Evolutionary conservation across 2,888 invertebrate species (phyloP).

Genomic region (Eristalis intricaria): DNA sequence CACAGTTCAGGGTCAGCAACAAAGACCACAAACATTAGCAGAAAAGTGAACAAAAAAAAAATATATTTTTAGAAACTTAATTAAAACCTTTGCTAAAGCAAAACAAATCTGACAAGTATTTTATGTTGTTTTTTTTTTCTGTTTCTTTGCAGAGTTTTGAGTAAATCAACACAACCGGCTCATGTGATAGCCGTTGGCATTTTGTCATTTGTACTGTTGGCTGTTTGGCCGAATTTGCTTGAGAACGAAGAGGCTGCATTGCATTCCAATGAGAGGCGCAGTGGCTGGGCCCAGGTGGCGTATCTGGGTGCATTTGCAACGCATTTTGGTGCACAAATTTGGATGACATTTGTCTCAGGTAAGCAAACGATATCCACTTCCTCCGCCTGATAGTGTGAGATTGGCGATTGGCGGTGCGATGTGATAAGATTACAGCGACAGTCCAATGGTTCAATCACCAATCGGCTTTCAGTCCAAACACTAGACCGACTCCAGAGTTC

Average conservation of each 20-base stretch:
- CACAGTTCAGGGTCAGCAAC: slow-evolving; percentile 45
- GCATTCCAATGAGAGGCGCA: slow-evolving; percentile 61
- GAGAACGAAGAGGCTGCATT: slow-evolving; percentile 71
- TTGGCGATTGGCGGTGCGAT: background rate
- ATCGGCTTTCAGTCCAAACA: background rate
- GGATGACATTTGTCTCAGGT: slow-evolving; percentile 97
- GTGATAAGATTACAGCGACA: too few species aligned
- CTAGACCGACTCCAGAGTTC: background rate
- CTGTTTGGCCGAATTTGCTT: slow-evolving; percentile 82
- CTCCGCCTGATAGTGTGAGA: background rate
- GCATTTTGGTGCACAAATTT: slow-evolving; percentile 93
- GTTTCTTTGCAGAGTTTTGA: slow-evolving; percentile 87
- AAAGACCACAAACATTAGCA: background rate
- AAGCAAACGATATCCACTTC: slow-evolving; percentile 63
- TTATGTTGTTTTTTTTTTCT: slow-evolving; percentile 80
- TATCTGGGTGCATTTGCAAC: slow-evolving; percentile 90
- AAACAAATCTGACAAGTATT: slow-evolving; percentile 9
- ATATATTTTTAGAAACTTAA: background rate
- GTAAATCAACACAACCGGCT: slow-evolving; percentile 89
- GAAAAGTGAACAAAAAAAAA: background rate
- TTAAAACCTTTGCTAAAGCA: background rate
- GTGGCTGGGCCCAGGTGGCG: slow-evolving; percentile 82
- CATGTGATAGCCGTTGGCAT: slow-evolving; percentile 87
- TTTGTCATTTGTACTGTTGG: slow-evolving; percentile 83
- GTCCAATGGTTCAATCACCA: too few species aligned